Percentiles rank a stretch among this genome's conserved stretches.
These are phyloP conservation scores for Tachyglossus aculeatus DNA, from an alignment of 2,797 vertebrate genomes.

Conservation along the genomic window DNA sequence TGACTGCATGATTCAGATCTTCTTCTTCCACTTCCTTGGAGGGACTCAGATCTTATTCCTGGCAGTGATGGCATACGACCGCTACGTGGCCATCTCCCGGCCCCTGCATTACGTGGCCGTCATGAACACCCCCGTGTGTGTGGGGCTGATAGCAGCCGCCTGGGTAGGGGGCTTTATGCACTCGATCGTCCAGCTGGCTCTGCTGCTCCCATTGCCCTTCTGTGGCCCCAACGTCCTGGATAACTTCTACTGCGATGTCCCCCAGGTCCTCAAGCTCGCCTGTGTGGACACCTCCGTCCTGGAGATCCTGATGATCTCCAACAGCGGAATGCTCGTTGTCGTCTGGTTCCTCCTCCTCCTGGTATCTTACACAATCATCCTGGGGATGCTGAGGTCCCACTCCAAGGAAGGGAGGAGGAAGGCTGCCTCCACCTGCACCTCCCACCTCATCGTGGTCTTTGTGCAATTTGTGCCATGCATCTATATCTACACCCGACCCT, in stretches of 20 bases:
- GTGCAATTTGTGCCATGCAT: slow-evolving; percentile 54
- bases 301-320: slow-evolving; percentile 53
- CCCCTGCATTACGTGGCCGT: slow-evolving; percentile 44
- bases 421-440: slow-evolving; percentile 46
- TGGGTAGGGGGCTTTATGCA: slow-evolving; percentile 46
- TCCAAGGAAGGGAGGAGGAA: slow-evolving; percentile 16
- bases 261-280: slow-evolving; percentile 42
- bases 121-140: slow-evolving; percentile 24
- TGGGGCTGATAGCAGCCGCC: not conserved
- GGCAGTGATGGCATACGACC: slow-evolving; percentile 51
- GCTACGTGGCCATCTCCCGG: slow-evolving; percentile 27
- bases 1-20: slow-evolving; percentile 49
- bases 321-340: slow-evolving; percentile 42
- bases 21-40: slow-evolving; percentile 58
- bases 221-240: slow-evolving; percentile 48
- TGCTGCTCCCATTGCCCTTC: slow-evolving; percentile 46
- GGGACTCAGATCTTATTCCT: slow-evolving; percentile 52
- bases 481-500: slow-evolving; percentile 44
- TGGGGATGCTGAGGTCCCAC: slow-evolving; percentile 42
- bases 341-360: slow-evolving; percentile 51
- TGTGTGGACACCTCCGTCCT: slow-evolving; percentile 26
- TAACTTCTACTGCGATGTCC: slow-evolving; percentile 54
- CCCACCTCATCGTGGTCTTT: slow-evolving; percentile 38
- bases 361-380: slow-evolving; percentile 30
- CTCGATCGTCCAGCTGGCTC: slow-evolving; percentile 33